A percentile compares a stretch with the other conserved stretches of the same genome.
These are phyloP conservation scores for Colletes latitarsis DNA, from an alignment of 1,140 invertebrate genomes.

Conservation along the genomic window DNA sequence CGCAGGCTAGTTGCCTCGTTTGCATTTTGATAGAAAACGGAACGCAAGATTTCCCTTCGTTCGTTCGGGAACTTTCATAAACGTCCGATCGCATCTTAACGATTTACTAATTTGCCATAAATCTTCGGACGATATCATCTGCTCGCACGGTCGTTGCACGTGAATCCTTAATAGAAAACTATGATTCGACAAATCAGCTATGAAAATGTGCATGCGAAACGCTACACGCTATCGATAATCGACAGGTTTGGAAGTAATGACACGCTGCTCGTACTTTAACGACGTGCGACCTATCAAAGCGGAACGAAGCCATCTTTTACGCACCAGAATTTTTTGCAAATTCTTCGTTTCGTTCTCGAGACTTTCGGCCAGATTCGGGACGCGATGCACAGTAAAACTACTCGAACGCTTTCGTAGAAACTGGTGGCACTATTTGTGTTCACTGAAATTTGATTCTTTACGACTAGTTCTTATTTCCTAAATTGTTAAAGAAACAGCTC, in stretches of 20 bases:
- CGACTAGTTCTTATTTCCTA: too few relatives aligned
- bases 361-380: not conserved
- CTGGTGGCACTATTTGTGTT: too few relatives aligned
- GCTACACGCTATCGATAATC: conserved; percentile 38
- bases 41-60: not conserved
- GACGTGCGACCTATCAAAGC: conserved; percentile 14
- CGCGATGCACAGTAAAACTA: not conserved
- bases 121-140: conserved; percentile 12
- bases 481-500: too few relatives aligned
- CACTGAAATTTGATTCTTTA: too few relatives aligned
- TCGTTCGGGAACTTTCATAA: not conserved
- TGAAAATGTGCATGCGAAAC: not conserved
- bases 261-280: not conserved
- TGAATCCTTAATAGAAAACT: conserved; percentile 13
- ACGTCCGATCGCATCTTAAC: conserved; percentile 27
- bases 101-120: conserved; percentile 26
- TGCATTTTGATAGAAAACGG: conserved; percentile 33
- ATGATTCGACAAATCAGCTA: not conserved
- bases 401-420: too few relatives aligned
- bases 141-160: not conserved
- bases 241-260: conserved; percentile 17
- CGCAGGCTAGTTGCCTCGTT: conserved; percentile 2
- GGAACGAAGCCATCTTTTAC: conserved; percentile 1
- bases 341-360: not conserved
- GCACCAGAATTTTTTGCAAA: not conserved